A percentile compares a stretch with the other conserved stretches of the same genome.
These are phyloP conservation scores for Hoplodrina ambigua DNA, from an alignment of 2,888 invertebrate species.

Conservation along the genomic window DNA sequence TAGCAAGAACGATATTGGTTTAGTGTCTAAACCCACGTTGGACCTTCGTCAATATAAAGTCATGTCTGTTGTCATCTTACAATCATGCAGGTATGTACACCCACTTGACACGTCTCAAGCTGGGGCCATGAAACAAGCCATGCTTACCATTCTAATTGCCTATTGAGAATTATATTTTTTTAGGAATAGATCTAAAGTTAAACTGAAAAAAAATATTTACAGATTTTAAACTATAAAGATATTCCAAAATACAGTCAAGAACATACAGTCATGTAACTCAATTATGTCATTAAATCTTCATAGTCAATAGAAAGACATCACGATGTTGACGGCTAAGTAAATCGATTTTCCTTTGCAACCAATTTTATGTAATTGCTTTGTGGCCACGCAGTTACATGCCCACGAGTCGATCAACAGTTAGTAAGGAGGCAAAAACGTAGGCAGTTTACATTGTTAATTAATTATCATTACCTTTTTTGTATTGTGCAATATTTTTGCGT, in stretches of 20 bases:
- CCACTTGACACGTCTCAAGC: slow-evolving; percentile 33
- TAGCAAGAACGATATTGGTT: slow-evolving; percentile 44
- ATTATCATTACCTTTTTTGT: slow-evolving; percentile 16
- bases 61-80: slow-evolving; percentile 60
- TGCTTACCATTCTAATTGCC: neutral
- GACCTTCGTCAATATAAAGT: slow-evolving; percentile 59
- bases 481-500: slow-evolving; percentile 14
- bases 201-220: no score
- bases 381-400: slow-evolving; percentile 33
- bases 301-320: neutral
- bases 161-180: neutral
- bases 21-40: slow-evolving; percentile 48
- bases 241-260: neutral
- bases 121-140: slow-evolving; percentile 35
- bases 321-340: neutral
- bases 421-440: slow-evolving; percentile 33
- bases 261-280: no score
- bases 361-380: neutral
- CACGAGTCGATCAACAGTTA: slow-evolving; percentile 31
- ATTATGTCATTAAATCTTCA: neutral
- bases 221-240: no score
- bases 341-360: neutral
- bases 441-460: slow-evolving; percentile 34
- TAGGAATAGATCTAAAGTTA: neutral
- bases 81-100: slow-evolving; percentile 39